These are phyloP conservation scores for Gryllus longicercus DNA, from an alignment of 2,888 invertebrate genomes.

Conservation along the genomic window DNA sequence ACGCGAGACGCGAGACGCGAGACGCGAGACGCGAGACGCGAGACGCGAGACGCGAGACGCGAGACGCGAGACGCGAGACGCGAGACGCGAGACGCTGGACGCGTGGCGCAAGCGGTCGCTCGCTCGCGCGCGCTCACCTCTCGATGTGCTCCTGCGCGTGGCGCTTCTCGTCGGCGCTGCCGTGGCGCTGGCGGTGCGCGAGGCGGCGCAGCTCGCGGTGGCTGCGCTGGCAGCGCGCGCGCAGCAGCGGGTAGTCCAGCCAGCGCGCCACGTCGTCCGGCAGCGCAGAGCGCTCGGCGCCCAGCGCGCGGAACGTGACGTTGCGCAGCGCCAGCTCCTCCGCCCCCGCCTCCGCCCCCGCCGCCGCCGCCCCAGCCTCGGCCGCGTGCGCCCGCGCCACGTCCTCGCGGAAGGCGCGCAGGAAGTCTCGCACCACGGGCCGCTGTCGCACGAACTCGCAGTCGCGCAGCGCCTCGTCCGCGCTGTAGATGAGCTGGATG, in stretches of 20 bases:
- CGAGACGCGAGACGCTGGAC: too few relatives aligned
- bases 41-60: background rate
- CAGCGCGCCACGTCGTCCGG: slow-evolving; percentile 55
- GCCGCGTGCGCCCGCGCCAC: slow-evolving; percentile 43
- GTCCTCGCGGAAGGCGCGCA: slow-evolving; percentile 58
- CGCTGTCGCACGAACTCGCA: slow-evolving; percentile 63
- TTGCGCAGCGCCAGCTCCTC: slow-evolving; percentile 44
- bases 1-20: too few relatives aligned
- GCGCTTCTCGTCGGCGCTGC: slow-evolving; percentile 34
- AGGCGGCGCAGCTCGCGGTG: slow-evolving; percentile 44
- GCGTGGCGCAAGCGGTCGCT: background rate
- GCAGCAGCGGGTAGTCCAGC: slow-evolving; percentile 59
- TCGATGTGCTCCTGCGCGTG: slow-evolving; percentile 37
- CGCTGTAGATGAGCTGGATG: slow-evolving; percentile 65
- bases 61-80: background rate
- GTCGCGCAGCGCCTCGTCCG: slow-evolving; percentile 58
- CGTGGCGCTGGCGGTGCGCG: slow-evolving; percentile 37
- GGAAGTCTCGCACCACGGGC: slow-evolving; percentile 55
- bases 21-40: background rate
- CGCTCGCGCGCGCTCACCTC: slow-evolving; percentile 34
- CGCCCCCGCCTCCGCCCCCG: slow-evolving; percentile 33
- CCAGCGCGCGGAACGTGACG: slow-evolving; percentile 48
- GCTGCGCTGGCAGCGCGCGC: slow-evolving; percentile 53
- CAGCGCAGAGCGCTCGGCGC: slow-evolving; percentile 47
- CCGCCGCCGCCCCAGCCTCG: slow-evolving; percentile 21